Evolutionary conservation across 2,888 invertebrate species (phyloP).

Genomic region (Drosophila stalkeri): DNA sequence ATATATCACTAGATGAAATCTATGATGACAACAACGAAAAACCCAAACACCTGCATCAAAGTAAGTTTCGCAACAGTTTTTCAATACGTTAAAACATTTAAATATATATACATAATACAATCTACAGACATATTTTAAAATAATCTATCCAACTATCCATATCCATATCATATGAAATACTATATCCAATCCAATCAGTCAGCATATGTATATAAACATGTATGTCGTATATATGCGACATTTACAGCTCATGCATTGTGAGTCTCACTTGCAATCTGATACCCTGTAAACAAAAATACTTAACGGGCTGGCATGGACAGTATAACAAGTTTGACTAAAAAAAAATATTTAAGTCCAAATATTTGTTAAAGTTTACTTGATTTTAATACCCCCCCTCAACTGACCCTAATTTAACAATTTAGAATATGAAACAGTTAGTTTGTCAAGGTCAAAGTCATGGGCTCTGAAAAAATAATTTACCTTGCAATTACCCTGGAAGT

Average conservation of each 20-base stretch:
- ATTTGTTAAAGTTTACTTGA: too few species aligned
- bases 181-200: conserved; percentile 22
- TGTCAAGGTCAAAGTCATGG: neutral
- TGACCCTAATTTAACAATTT: neutral
- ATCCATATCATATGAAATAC: conserved; percentile 8
- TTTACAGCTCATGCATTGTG: conserved; percentile 23
- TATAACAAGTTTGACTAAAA: neutral
- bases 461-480: neutral
- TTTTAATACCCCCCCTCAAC: neutral
- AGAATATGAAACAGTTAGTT: neutral
- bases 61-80: conserved; percentile 82
- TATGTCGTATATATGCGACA: conserved; percentile 5
- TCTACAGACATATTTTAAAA: conserved; percentile 17
- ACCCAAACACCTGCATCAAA: conserved; percentile 86
- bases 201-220: conserved; percentile 37
- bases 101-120: conserved; percentile 1
- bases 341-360: too few species aligned
- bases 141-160: conserved; percentile 21
- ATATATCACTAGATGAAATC: conserved; percentile 85
- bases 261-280: conserved; percentile 23
- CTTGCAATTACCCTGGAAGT: too few species aligned
- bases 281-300: conserved; percentile 32
- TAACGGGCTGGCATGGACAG: conserved; percentile 24
- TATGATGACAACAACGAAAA: conserved; percentile 85
- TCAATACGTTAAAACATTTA: neutral